phyloP scores from a whole-genome alignment of 1,140 invertebrate species.

The Drosophila sp. region DNA sequence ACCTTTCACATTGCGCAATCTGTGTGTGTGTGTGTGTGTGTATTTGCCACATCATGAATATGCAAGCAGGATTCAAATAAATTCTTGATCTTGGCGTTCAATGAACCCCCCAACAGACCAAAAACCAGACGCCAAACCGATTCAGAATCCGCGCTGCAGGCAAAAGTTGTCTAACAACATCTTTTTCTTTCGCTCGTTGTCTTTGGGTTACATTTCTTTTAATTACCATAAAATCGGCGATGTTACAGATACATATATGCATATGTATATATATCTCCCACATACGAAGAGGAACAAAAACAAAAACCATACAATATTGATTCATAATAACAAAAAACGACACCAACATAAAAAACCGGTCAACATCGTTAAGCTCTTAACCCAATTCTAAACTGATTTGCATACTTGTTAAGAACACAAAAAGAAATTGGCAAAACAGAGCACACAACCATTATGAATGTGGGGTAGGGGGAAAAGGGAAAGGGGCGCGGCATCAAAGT shows the following conservation, averaged over 20 bases:
- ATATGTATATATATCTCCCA: constrained; percentile 14
- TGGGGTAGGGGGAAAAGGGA: constrained; percentile 15
- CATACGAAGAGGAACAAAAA: neutral
- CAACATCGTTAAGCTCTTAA: constrained; percentile 54
- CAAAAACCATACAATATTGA: constrained; percentile 3
- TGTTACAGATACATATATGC: constrained; percentile 42
- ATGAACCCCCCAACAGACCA: constrained; percentile 53
- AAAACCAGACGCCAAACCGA: constrained; percentile 40
- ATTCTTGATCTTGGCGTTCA: constrained; percentile 55
- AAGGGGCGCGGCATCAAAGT: neutral
- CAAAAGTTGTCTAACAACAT: constrained; percentile 61
- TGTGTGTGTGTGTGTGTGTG: constrained; percentile 10
- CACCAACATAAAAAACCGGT: constrained; percentile 39
- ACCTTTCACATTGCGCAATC: constrained; percentile 33
- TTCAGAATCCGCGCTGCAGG: constrained; percentile 1
- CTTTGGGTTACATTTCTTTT: constrained; percentile 55
- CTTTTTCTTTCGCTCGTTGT: constrained; percentile 43
- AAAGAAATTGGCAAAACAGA: constrained; percentile 35
- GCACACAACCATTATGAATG: constrained; percentile 24
- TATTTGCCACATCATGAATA: constrained; percentile 42
- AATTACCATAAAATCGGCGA: constrained; percentile 52
- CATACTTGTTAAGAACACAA: constrained; percentile 38
- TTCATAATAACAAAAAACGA: constrained; percentile 26
- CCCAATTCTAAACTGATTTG: constrained; percentile 61
- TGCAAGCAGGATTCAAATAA: constrained; percentile 47